phyloP scores from a whole-genome alignment of 2,888 invertebrate genomes.

The Stenchaetothrips biformis region DNA sequence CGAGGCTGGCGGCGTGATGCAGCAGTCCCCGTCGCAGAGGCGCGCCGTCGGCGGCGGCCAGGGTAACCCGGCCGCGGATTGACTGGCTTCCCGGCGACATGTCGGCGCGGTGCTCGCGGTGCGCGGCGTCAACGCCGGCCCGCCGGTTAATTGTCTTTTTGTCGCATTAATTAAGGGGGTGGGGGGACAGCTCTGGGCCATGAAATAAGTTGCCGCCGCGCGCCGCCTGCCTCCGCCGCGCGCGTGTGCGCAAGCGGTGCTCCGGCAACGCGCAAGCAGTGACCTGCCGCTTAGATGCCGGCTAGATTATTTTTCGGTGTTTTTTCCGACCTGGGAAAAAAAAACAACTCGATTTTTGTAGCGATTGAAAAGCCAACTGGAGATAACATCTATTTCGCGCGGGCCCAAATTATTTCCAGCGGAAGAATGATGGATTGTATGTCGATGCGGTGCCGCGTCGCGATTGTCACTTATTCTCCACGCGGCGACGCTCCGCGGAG shows the following conservation, averaged over 20 bases:
- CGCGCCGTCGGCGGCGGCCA: background rate
- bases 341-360: background rate
- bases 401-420: too few relatives aligned
- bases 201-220: constrained; percentile 27
- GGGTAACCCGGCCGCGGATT: background rate
- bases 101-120: background rate
- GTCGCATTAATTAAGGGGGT: constrained; percentile 16
- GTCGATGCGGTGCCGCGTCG: background rate
- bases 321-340: background rate
- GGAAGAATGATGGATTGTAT: too few relatives aligned
- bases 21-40: too few relatives aligned
- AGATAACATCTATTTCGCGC: too few relatives aligned
- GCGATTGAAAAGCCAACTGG: too few relatives aligned
- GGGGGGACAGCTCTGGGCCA: constrained; percentile 8
- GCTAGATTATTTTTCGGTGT: background rate
- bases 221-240: constrained; percentile 29
- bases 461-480: background rate
- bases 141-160: constrained; percentile 15
- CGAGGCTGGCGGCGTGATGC: too few relatives aligned
- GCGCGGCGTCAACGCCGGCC: background rate
- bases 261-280: background rate
- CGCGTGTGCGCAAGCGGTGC: constrained; percentile 8
- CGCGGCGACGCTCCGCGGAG: background rate
- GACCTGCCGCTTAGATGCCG: background rate
- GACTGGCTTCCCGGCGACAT: background rate